Evolutionary conservation across 2,113 vertebrate species (phyloP).

Genomic region (Polypterus bichir): DNA sequence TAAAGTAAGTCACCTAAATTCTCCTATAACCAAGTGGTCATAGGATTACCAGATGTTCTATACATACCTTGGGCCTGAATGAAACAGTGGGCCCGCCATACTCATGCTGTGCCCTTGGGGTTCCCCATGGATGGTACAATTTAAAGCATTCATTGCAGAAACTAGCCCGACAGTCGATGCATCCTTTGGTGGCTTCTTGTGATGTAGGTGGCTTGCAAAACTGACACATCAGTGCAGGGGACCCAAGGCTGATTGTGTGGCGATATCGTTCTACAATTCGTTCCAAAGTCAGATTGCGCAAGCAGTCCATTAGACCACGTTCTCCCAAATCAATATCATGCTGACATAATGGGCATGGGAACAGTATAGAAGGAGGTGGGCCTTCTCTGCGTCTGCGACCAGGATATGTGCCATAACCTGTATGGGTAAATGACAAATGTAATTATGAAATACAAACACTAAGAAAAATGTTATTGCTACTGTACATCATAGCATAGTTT

Average conservation of each 20-base stretch:
- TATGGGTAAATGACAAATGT: too few relatives aligned
- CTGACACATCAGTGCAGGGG: constrained; percentile 76
- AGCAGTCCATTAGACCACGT: constrained; percentile 71
- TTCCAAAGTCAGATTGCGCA: constrained; percentile 90
- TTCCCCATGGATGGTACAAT: constrained; percentile 94
- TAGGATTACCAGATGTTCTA: too few relatives aligned
- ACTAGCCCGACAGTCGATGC: constrained; percentile 83
- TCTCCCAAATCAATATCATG: constrained; percentile 83
- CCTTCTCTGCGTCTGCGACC: constrained; percentile 68
- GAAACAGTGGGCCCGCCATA: constrained; percentile 82
- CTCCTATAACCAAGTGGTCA: too few relatives aligned
- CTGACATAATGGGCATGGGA: constrained; percentile 80
- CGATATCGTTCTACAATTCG: constrained; percentile 79
- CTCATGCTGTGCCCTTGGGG: constrained; percentile 85
- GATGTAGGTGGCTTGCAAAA: constrained; percentile 79
- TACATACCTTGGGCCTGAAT: constrained; percentile 83
- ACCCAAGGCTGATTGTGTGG: constrained; percentile 51
- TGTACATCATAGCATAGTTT: neutral
- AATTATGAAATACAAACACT: neutral
- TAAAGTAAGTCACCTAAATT: too few relatives aligned
- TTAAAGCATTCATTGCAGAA: constrained; percentile 98
- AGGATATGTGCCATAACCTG: constrained; percentile 80
- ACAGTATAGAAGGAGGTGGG: constrained; percentile 58
- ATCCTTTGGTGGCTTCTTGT: constrained; percentile 89
- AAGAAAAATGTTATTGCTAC: neutral